A percentile compares a stretch with the other conserved stretches of the same genome.
These are phyloP conservation scores for Pseudoatta argentina DNA, from an alignment of 1,140 invertebrate species.

Conservation along the genomic window DNA sequence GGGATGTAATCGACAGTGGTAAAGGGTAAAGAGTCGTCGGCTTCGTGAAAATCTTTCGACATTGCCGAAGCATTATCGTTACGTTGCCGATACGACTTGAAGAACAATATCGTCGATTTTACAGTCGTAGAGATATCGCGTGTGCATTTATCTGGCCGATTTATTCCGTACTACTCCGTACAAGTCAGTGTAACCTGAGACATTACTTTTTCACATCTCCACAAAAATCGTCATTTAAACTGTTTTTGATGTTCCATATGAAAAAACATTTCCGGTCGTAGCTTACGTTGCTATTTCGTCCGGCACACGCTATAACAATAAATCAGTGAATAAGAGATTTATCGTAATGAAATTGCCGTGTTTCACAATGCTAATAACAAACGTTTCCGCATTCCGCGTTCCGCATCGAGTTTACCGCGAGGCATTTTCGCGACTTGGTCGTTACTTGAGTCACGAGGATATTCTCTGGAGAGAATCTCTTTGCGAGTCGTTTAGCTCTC, in stretches of 20 bases:
- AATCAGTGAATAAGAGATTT: slow-evolving; percentile 28
- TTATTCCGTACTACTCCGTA: background rate
- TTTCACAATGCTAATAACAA: slow-evolving; percentile 43
- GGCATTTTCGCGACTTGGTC: slow-evolving; percentile 29
- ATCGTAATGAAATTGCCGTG: slow-evolving; percentile 23
- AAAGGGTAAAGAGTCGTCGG: background rate
- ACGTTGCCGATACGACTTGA: slow-evolving; percentile 17
- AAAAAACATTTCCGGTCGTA: background rate
- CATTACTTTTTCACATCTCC: background rate
- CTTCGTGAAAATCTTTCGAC: slow-evolving; percentile 26
- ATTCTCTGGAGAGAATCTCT: slow-evolving; percentile 54
- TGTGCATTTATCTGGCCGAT: background rate
- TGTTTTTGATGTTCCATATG: background rate
- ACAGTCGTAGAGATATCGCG: slow-evolving; percentile 30
- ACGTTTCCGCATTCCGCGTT: slow-evolving; percentile 34
- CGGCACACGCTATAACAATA: background rate
- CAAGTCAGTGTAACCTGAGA: background rate
- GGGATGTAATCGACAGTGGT: slow-evolving; percentile 27
- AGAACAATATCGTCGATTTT: slow-evolving; percentile 55
- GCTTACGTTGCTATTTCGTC: background rate
- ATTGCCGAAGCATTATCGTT: slow-evolving; percentile 42
- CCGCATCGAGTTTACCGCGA: slow-evolving; percentile 31
- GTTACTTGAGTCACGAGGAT: slow-evolving; percentile 40
- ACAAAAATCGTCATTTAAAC: background rate
- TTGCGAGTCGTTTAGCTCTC: slow-evolving; percentile 53